These are phyloP conservation scores for Aramus guarauna DNA, from an alignment of 2,113 vertebrate species.

Conservation along the genomic window DNA sequence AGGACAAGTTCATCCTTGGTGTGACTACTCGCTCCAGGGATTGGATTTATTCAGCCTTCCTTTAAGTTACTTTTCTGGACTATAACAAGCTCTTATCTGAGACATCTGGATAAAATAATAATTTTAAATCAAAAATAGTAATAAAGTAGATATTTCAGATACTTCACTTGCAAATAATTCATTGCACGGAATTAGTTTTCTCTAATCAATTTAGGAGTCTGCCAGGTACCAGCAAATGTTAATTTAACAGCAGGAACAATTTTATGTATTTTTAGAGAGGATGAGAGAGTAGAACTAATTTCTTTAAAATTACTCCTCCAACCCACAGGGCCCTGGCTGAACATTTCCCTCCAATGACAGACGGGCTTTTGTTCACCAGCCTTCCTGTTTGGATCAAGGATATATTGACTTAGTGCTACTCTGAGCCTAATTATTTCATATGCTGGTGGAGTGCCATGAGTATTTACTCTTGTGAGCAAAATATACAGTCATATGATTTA, in stretches of 20 bases:
- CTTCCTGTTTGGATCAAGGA: background rate
- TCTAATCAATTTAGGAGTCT: slow-evolving; percentile 34
- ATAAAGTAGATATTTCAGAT: slow-evolving; percentile 52
- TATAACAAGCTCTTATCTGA: background rate
- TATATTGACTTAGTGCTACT: background rate
- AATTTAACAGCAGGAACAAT: slow-evolving; percentile 33
- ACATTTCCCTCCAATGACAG: background rate
- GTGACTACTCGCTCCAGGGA: background rate
- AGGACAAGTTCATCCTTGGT: background rate
- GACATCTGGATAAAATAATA: slow-evolving; percentile 8
- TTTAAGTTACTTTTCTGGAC: background rate
- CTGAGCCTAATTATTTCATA: background rate
- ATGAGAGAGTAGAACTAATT: background rate
- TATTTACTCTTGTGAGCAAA: background rate
- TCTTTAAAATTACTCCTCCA: background rate
- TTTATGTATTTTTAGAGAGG: slow-evolving; percentile 28
- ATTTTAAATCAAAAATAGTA: slow-evolving; percentile 38
- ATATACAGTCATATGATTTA: background rate
- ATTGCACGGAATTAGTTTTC: slow-evolving; percentile 27
- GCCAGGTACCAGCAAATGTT: slow-evolving; percentile 35
- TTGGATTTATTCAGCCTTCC: background rate
- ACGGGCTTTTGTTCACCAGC: background rate
- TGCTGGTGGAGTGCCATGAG: background rate
- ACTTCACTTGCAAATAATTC: slow-evolving; percentile 51
- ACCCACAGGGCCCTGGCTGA: background rate